These are phyloP conservation scores for Todus mexicanus DNA, from an alignment of 2,797 vertebrate species.

Conservation along the genomic window DNA sequence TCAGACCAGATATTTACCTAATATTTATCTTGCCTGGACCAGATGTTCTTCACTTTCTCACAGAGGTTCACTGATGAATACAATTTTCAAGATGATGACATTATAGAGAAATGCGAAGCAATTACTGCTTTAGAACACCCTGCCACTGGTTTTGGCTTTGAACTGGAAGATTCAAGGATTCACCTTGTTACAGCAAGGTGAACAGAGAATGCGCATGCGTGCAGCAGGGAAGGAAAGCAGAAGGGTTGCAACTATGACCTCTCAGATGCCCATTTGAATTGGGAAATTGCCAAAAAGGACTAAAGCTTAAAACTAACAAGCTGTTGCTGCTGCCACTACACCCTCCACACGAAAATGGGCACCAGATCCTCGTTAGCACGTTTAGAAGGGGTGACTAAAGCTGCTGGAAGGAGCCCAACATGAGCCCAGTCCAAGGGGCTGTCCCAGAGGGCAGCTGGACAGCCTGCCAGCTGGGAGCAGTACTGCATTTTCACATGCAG, in stretches of 20 bases:
- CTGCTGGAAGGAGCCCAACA: slow-evolving; percentile 31
- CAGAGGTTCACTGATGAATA: background rate
- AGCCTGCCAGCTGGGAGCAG: slow-evolving; percentile 50
- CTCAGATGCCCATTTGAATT: background rate
- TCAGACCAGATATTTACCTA: background rate
- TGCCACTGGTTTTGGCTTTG: background rate
- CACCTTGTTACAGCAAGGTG: background rate
- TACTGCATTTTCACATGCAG: background rate
- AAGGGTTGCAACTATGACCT: background rate
- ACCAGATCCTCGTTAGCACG: slow-evolving; percentile 19
- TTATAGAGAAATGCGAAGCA: background rate
- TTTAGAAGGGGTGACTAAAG: slow-evolving; percentile 40
- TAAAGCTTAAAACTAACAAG: slow-evolving; percentile 5
- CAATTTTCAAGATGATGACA: background rate
- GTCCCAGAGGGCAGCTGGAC: slow-evolving; percentile 15
- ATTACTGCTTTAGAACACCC: background rate
- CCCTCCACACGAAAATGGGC: background rate
- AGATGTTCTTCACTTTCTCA: background rate
- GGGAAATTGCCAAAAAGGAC: background rate
- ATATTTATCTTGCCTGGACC: background rate
- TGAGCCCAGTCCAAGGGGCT: background rate
- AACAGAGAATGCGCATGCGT: background rate
- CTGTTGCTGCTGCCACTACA: background rate
- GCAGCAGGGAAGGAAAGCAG: background rate
- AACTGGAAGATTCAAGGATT: background rate